Conservation (phyloP, 35 echinoderm and acorn worm genomes). For the Stichopus chloronotus region DNA sequence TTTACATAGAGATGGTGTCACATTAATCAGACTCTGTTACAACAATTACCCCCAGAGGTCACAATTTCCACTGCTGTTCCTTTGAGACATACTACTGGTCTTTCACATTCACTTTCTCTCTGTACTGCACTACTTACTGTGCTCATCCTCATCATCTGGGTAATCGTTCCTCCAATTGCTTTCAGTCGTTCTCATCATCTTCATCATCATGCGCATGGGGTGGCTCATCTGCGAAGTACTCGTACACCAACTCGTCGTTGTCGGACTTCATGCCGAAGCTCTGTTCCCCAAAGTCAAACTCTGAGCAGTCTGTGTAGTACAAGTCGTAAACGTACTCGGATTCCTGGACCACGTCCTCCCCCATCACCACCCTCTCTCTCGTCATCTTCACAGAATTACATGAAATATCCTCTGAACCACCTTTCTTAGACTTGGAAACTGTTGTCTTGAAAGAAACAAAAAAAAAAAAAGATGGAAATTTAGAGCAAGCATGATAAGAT, state of each 20-base stretch:
- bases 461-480: not conserved
- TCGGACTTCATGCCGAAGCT: conserved; percentile 39
- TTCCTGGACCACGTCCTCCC: conserved; percentile 61
- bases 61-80: no score
- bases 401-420: conserved; percentile 67
- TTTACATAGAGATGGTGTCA: no score
- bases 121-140: conserved; percentile 60
- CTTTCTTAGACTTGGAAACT: conserved; percentile 42
- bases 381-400: conserved; percentile 91
- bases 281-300: conserved; percentile 62
- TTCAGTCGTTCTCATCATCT: conserved; percentile 91
- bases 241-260: conserved; percentile 73
- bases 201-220: conserved; percentile 70
- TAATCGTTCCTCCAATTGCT: conserved; percentile 96
- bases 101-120: no score
- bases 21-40: no score
- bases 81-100: no score
- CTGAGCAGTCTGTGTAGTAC: conserved; percentile 81
- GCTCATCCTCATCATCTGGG: conserved; percentile 88
- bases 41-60: no score
- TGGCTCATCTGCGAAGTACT: conserved; percentile 54
- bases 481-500: no score
- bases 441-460: conserved; percentile 34
- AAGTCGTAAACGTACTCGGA: conserved; percentile 93
- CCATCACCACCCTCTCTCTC: conserved; percentile 84